phyloP scores from a whole-genome alignment of 2,113 vertebrate genomes.

The Chloropsis cyanopogon region DNA sequence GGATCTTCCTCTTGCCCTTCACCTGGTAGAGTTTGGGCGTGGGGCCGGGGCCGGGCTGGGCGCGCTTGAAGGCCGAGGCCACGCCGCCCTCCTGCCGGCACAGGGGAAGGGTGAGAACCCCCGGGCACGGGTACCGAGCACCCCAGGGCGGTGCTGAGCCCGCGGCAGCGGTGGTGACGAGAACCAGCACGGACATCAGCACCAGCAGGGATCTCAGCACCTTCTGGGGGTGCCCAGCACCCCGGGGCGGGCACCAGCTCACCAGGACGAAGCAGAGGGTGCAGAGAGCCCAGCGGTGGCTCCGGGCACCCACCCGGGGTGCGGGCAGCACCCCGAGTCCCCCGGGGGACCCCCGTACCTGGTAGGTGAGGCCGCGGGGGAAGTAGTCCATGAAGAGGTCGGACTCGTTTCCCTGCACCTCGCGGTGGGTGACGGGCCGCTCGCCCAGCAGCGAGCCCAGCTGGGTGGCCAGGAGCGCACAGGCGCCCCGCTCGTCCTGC shows the following conservation, averaged over 20 bases:
- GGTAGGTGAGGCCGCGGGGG: constrained; percentile 85
- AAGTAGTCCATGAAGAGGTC: constrained; percentile 87
- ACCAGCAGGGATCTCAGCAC: neutral
- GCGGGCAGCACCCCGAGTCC: fast-evolving
- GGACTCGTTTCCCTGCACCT: constrained; percentile 86
- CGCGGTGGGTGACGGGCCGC: constrained; percentile 81
- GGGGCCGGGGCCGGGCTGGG: neutral
- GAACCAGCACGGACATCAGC: neutral
- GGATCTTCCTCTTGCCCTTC: constrained; percentile 88
- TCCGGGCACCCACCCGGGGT: neutral
- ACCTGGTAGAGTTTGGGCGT: constrained; percentile 84
- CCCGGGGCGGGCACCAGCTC: neutral
- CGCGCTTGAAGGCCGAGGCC: constrained; percentile 53
- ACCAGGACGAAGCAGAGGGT: too few species aligned
- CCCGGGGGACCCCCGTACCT: constrained; percentile 62
- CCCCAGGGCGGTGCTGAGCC: neutral
- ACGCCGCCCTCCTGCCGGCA: constrained; percentile 64
- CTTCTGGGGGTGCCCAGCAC: neutral
- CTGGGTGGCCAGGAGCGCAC: constrained; percentile 85
- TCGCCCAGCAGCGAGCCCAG: constrained; percentile 84
- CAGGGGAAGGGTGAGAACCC: fast-evolving
- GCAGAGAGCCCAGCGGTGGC: neutral
- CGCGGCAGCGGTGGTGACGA: neutral
- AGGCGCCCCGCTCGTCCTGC: constrained; percentile 84
- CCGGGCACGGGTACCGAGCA: neutral